Base-by-base conservation (phyloP, 2,888 invertebrate genomes). In the Hydriomena furcata region DNA sequence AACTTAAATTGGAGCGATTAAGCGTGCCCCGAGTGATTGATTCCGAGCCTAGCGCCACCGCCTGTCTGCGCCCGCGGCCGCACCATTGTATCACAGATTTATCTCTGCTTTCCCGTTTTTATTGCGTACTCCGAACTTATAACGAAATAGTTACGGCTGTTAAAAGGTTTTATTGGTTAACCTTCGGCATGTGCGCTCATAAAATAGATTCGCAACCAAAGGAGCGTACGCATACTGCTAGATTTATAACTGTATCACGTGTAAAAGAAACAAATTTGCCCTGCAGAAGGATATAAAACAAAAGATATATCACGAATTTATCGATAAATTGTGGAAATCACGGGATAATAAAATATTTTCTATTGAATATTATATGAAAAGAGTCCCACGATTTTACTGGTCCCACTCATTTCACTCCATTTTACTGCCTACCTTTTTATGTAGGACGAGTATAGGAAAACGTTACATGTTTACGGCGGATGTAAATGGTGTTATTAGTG, bases 161-260 rank as follows among this genome's bases (percentile, higher is more conserved):
- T 89, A 89, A 88, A 86, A 87, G 88, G 84, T 90, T 90, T 90
- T 90, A 90, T 89, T 87, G 87, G 90, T 86, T 87, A 87, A 87
- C 89, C 87, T 90, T 90, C 81, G 84, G 82, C 79, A 82, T 84
- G 79, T 82, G 84, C 78, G 83, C 83, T 80, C 82, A 85, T 90
- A 88, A 90, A 90, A 90, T 87, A 82, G 82, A 86, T 90, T 86
- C 88, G 82, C 80, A 82, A 84, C 85, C 81, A 81, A 84, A 87
- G 84, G 76, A 82, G 79, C 81, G 83, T 82, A 84, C 83, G 79
- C 82, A 80, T 81, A 76, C 71, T 72, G 73, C 73, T 82, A 83
- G 82, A 84, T 85, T 84, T 86, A 85, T 86, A 86, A 86, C 86
- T 82, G 79, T 78, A 83, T 82, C 84, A 84, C 80, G 83, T 81